These are phyloP conservation scores for Scaptomyza caliginosa DNA, from an alignment of 2,888 invertebrate genomes.

Conservation along the genomic window DNA sequence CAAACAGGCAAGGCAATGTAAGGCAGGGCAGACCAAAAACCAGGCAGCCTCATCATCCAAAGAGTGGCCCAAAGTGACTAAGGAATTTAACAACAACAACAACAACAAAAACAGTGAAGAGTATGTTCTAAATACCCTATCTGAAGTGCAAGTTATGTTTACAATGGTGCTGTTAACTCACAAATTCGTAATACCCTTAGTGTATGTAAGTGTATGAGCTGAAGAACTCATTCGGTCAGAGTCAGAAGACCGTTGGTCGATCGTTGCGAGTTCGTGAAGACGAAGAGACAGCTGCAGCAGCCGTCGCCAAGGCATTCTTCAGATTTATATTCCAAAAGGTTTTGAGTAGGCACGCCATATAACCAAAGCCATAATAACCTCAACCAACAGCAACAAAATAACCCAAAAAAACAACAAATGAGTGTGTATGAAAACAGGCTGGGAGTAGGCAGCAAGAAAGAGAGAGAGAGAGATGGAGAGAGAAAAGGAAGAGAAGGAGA, in stretches of 20 bases:
- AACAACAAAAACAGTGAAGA: constrained; percentile 24
- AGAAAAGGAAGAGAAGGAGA: constrained; percentile 35
- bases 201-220: constrained; percentile 1
- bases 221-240: constrained; percentile 8
- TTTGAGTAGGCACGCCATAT: constrained; percentile 63
- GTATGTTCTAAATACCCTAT: constrained; percentile 6
- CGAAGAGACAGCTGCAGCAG: constrained; percentile 34
- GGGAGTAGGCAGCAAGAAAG: constrained; percentile 16
- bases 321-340: constrained; percentile 76
- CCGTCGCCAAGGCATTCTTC: constrained; percentile 68
- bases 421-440: constrained; percentile 54
- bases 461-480: background rate
- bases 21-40: constrained; percentile 21
- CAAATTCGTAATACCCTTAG: too few species aligned
- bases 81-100: constrained; percentile 63
- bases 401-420: constrained; percentile 59
- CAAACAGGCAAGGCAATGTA: constrained; percentile 23
- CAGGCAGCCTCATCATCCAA: constrained; percentile 62
- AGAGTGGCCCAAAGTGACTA: constrained; percentile 29
- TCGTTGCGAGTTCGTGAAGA: background rate
- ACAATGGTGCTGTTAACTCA: too few species aligned
- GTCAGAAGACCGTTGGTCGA: constrained; percentile 15
- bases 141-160: too few species aligned
- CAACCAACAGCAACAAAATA: constrained; percentile 57
- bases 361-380: constrained; percentile 58